Evolutionary conservation across 2,888 invertebrate genomes (phyloP).

Genomic region (Dicyrtomina minuta): DNA sequence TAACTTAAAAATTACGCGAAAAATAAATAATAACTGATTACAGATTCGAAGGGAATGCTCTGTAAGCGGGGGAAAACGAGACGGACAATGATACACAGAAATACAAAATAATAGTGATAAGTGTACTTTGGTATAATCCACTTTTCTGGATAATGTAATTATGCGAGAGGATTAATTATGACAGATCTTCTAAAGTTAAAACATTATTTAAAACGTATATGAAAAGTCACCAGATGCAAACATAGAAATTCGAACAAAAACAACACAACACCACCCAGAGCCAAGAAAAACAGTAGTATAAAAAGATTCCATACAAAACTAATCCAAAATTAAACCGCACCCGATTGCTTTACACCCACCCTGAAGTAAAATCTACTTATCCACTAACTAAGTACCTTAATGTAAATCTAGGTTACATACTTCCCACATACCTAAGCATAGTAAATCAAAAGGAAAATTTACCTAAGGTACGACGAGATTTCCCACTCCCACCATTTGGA

Average conservation of each 20-base stretch:
- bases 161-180: no score
- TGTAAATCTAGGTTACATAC: no score
- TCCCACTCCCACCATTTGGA: constrained; percentile 34
- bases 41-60: no score
- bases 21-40: no score
- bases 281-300: background rate
- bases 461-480: constrained; percentile 49
- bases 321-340: background rate
- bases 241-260: background rate
- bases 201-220: no score
- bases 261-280: background rate
- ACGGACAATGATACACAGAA: no score
- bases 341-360: background rate
- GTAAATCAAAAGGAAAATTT: constrained; percentile 3
- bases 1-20: no score
- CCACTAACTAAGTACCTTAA: background rate
- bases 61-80: no score
- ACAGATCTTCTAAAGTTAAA: no score
- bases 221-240: background rate
- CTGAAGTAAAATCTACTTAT: background rate
- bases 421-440: background rate
- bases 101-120: no score
- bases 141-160: no score
- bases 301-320: background rate
- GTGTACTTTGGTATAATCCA: no score